Evolutionary conservation across 2,888 invertebrate genomes (phyloP), one percentile per base, ranked within the genome.

Genomic region (Harpalus rufipes): DNA sequence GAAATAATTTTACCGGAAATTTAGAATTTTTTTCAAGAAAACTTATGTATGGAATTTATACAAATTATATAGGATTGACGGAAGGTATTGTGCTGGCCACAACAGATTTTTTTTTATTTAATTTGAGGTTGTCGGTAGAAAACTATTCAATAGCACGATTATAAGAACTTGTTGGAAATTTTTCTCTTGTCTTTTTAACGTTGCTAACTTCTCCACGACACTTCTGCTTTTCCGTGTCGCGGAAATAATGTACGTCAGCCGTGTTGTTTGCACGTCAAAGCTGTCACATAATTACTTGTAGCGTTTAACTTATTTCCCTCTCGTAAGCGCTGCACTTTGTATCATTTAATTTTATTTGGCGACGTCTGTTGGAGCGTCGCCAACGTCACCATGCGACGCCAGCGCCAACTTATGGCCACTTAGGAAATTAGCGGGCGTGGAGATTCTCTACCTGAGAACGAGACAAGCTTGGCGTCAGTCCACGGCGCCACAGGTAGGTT

Each of bases 271-370:
- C 85, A 68, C 79, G 63, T 84, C 68, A 63, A 16, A 51, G 65
- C 68, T 85, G 85, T 80, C 85, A 80, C 85, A 68, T 85, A 85
- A 85, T 80, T 85, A 85, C 85, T 56, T 85, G 85, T 85, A 85
- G 39, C 85, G 80, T 80, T 79, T 80, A 85, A 80, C 85, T 80
- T 85, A 85, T 85, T 85, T 80, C 68, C 68, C 80, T 80, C 80
- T 84, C 63, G 72, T 51, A 14, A 63, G 65, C 68, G 56, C 56
- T 68, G 84, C 68, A 79, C 68, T 84, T 80, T 85, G 85, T 80
- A 85, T 80, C 85, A 85, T 85, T 85, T 85, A 79, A 85, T 72
- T 79, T 85, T 85, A 85, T 85, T 85, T 85, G 84, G 63, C 80
- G 84, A 56, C 83, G 78, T 78, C 84, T 84, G 21, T 25, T 85